phyloP scores from a whole-genome alignment of 2,797 vertebrate genomes.

The Babyrousa celebensis region DNA sequence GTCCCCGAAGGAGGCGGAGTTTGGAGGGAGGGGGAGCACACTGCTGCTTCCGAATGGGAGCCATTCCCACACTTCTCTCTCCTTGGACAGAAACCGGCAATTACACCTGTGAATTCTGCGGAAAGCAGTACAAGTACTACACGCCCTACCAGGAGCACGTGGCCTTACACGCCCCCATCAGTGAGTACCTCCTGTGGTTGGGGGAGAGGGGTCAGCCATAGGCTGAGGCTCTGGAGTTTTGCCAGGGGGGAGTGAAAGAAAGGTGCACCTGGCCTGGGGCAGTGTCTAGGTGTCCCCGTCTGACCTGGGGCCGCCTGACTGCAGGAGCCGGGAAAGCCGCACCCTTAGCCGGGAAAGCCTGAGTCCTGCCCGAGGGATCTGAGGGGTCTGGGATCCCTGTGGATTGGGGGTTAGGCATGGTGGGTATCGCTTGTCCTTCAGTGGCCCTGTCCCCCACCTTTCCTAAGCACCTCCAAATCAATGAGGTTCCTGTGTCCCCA shows the following conservation, averaged over 20 bases:
- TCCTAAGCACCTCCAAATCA: neutral
- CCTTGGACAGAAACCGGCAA: conserved; percentile 96
- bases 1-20: conserved; percentile 32
- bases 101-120: conserved; percentile 99
- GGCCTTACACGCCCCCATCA: conserved; percentile 97
- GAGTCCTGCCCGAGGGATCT: neutral
- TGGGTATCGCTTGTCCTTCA: neutral
- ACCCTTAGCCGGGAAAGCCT: neutral
- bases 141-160: conserved; percentile 99
- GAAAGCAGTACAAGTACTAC: conserved; percentile 99
- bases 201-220: neutral
- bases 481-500: neutral
- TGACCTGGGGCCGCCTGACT: neutral
- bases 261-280: neutral
- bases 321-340: neutral
- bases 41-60: neutral
- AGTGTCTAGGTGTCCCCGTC: neutral
- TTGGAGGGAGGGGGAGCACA: neutral
- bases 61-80: conserved; percentile 73
- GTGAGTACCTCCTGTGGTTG: conserved; percentile 92
- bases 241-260: neutral
- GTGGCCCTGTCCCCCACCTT: neutral
- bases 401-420: neutral
- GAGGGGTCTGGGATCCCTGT: neutral
- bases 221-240: neutral